Conservation (phyloP, 2,113 vertebrate species). For the Empidonax traillii region DNA sequence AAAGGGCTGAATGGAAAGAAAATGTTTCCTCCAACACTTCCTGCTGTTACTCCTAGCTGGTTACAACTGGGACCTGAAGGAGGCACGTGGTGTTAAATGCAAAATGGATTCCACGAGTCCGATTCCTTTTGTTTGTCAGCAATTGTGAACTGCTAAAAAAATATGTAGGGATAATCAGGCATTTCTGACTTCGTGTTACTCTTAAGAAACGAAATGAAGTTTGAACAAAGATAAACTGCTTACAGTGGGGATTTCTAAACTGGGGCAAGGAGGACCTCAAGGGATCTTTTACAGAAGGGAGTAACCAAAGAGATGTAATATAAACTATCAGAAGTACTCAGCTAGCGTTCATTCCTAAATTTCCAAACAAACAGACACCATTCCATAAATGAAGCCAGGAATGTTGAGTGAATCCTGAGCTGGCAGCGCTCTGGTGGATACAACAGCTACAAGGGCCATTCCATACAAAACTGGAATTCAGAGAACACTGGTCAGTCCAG, state of each 20-base stretch:
- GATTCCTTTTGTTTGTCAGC: neutral
- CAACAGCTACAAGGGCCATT: neutral
- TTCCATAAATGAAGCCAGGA: neutral
- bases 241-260: neutral
- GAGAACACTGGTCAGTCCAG: neutral
- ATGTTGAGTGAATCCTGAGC: neutral
- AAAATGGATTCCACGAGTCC: neutral
- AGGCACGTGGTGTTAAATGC: neutral
- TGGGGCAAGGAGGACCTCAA: neutral
- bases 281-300: neutral
- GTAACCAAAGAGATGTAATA: neutral
- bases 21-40: neutral
- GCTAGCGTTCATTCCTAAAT: neutral
- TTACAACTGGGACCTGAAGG: neutral
- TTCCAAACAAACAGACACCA: neutral
- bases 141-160: neutral
- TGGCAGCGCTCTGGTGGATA: neutral
- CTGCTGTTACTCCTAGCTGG: neutral
- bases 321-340: neutral
- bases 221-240: neutral
- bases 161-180: neutral
- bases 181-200: neutral
- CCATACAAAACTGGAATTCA: neutral
- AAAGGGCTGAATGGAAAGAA: neutral
- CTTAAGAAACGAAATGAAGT: neutral